A percentile compares a stretch with the other conserved stretches of the same genome.
Evolutionary conservation across 2,888 invertebrate genomes (phyloP).

Genomic region (Drosophila austrosaltans): DNA sequence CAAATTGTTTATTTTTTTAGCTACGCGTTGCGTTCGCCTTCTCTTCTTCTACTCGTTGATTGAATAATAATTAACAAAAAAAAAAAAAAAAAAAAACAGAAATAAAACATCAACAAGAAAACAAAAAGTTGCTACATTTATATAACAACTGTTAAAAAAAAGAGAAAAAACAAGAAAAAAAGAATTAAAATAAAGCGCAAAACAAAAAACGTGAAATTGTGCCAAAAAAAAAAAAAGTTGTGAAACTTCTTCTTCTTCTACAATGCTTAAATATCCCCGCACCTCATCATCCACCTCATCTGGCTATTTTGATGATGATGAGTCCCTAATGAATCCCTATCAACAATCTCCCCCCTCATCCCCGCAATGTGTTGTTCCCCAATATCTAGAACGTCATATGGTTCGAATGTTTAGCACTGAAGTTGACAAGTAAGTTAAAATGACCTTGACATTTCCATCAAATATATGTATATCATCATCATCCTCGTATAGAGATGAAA

Average conservation of each 20-base stretch:
- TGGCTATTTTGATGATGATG: slow-evolving; percentile 80
- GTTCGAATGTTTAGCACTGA: slow-evolving; percentile 83
- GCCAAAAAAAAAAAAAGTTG: slow-evolving; percentile 51
- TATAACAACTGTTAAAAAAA: slow-evolving; percentile 8
- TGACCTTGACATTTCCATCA: neutral
- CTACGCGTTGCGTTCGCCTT: slow-evolving; percentile 23
- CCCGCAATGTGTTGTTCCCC: slow-evolving; percentile 70
- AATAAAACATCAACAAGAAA: slow-evolving; percentile 17
- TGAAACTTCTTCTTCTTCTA: slow-evolving; percentile 6
- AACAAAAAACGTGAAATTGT: slow-evolving; percentile 40
- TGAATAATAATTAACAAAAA: slow-evolving; percentile 64
- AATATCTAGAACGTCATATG: slow-evolving; percentile 79
- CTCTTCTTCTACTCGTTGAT: slow-evolving; percentile 48
- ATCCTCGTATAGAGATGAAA: neutral
- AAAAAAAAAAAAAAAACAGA: slow-evolving; percentile 25
- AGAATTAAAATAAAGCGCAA: slow-evolving; percentile 29
- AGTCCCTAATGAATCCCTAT: slow-evolving; percentile 76
- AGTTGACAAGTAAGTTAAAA: slow-evolving; percentile 79
- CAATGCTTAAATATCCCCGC: slow-evolving; percentile 79
- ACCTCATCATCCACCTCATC: slow-evolving; percentile 80
- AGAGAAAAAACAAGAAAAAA: slow-evolving; percentile 7
- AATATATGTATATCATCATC: neutral
- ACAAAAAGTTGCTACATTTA: slow-evolving; percentile 14
- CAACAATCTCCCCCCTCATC: slow-evolving; percentile 80
- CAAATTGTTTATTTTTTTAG: slow-evolving; percentile 39